These are phyloP conservation scores for Orchesella flavescens DNA, from an alignment of 2,888 invertebrate species.

Conservation along the genomic window DNA sequence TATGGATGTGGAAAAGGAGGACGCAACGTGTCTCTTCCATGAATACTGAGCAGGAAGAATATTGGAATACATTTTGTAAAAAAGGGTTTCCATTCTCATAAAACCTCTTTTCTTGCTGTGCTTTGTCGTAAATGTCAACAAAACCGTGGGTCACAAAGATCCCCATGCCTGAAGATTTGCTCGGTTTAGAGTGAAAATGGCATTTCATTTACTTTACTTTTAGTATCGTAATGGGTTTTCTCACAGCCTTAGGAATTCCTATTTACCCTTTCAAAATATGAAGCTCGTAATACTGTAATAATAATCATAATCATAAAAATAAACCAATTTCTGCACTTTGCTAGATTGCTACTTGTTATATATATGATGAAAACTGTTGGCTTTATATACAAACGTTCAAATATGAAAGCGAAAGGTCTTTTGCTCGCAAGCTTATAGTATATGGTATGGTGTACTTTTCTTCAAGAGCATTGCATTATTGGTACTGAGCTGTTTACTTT, in stretches of 20 bases:
- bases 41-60: slow-evolving; percentile 17
- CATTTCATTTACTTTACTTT: slow-evolving; percentile 27
- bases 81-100: neutral
- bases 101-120: too few relatives aligned
- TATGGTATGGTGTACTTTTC: too few relatives aligned
- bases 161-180: too few relatives aligned
- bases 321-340: neutral
- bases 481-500: too few relatives aligned
- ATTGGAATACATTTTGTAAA: neutral
- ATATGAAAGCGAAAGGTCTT: too few relatives aligned
- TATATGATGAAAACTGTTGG: too few relatives aligned
- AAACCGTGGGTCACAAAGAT: neutral
- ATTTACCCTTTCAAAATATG: too few relatives aligned
- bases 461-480: too few relatives aligned
- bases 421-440: too few relatives aligned
- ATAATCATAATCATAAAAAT: slow-evolving; percentile 10
- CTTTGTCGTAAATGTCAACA: neutral
- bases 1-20: slow-evolving; percentile 40
- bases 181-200: neutral
- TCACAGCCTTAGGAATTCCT: neutral
- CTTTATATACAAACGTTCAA: too few relatives aligned
- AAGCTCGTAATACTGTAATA: slow-evolving; percentile 17
- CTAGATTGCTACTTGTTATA: neutral
- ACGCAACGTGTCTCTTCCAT: slow-evolving; percentile 10
- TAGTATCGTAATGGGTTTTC: slow-evolving; percentile 15